Base-by-base conservation (phyloP, 2,797 vertebrate species). In the Gorsachius magnificus region DNA sequence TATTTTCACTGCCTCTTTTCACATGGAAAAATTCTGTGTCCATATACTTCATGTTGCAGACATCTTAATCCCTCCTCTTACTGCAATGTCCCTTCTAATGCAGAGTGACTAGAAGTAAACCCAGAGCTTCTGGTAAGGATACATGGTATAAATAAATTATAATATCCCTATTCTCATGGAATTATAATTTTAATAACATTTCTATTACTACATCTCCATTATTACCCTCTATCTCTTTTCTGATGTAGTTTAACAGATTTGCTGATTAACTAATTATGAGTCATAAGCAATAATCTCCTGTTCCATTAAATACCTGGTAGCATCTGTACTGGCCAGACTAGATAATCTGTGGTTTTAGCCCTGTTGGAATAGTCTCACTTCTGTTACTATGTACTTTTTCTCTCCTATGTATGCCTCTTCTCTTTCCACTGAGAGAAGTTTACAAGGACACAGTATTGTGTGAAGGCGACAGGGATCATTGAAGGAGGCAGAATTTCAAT, bases 381-480 rank as follows among this genome's bases (percentile, higher is more conserved):
- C 51, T 11, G 26, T 51, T 72, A 21, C 11, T 48, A 6, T 41
- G 10, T 56, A 29, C 33, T 50, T 83, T 77, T 83, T 38, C 6
- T 54, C 17, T 36, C 61, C 24, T 3, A 4, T 58, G 8, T 43
- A 45, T 58, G 19, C 16, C 33, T 0, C 0, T 82, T 81, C 25
- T 75, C 57, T 54, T 58, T 28, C 28, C 29, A 79, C 24, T n/a
- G 29, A 53, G 33, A 64, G 45, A 83, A 25, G 4, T 87, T 87
- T 79, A 51, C 24, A 69, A 83, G 21, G 75, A 45, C 25, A 43
- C 3, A 12, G 15, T 58, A 35, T 51, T 74, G 20, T 69, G 19
- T 84, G 60, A 90, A 82, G 33, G 22, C 35, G 63, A 35, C 21
- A 89, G 29, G n/a, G 35, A 50, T 79, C 35, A 29, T 71, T 82